phyloP scores from a whole-genome alignment of 2,113 vertebrate genomes.

The Danionella cerebrum region DNA sequence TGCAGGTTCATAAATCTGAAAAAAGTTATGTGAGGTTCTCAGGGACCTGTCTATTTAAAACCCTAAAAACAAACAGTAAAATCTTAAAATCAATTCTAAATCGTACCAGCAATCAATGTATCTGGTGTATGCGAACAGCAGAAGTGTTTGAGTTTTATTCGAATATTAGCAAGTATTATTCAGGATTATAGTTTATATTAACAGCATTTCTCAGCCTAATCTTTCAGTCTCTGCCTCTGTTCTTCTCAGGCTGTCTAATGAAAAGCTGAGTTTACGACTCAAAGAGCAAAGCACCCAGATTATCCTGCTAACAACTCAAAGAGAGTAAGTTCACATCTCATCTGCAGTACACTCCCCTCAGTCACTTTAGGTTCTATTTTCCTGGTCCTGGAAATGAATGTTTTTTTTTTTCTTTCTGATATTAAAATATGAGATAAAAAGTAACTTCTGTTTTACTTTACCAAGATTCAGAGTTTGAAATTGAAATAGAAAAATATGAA shows the following conservation, averaged over 20 bases:
- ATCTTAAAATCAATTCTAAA: no score
- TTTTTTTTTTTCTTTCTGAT: no score
- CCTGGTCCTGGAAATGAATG: no score
- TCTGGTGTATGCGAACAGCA: no score
- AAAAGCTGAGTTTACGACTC: slow-evolving; percentile 62
- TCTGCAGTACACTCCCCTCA: no score
- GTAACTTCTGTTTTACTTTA: no score
- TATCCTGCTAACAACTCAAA: slow-evolving; percentile 59
- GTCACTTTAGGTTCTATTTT: slow-evolving; percentile 22
- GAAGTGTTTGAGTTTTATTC: neutral
- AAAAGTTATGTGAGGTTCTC: no score
- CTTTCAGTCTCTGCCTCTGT: slow-evolving; percentile 29
- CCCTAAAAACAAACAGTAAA: no score
- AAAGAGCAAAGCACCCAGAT: slow-evolving; percentile 64
- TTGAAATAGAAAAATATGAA: neutral
- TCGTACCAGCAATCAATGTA: no score
- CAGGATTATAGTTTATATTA: neutral
- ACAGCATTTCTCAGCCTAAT: neutral
- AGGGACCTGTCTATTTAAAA: no score
- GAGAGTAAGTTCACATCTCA: slow-evolving; percentile 68
- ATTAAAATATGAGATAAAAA: no score
- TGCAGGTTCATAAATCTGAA: no score
- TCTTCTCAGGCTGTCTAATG: slow-evolving; percentile 59
- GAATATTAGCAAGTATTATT: neutral
- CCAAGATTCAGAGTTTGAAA: neutral